Conservation (phyloP, 2,797 vertebrate genomes). For the Sebastes elongatus region DNA sequence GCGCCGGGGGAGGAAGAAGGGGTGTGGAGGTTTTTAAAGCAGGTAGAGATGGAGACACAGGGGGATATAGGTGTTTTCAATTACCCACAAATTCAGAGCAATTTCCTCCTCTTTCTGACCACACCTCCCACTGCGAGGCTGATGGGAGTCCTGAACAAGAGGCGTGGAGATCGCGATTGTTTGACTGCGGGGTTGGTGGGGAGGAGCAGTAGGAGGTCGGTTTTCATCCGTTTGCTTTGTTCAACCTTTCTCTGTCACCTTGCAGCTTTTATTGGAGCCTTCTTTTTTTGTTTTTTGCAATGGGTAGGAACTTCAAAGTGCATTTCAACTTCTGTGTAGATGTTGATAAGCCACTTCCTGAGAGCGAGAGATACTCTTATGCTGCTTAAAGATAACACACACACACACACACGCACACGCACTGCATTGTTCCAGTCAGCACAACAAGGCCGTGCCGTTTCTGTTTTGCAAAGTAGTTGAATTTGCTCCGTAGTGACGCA, state of each 20-base stretch:
- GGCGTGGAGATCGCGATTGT: conserved; percentile 74
- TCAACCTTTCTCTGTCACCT: conserved; percentile 79
- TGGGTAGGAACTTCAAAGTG: conserved; percentile 64
- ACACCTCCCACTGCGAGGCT: conserved; percentile 79
- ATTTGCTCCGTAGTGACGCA: conserved; percentile 21
- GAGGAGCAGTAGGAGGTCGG: conserved; percentile 59
- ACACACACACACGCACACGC: not conserved
- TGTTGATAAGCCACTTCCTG: conserved; percentile 70
- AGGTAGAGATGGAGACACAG: conserved; percentile 60
- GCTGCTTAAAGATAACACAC: conserved; percentile 45
- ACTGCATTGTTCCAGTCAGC: conserved; percentile 33
- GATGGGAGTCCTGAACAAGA: conserved; percentile 80
- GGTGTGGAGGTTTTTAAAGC: conserved; percentile 63
- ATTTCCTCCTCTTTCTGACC: conserved; percentile 82
- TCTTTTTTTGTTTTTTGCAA: conserved; percentile 8
- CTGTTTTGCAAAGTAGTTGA: conserved; percentile 35
- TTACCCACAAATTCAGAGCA: conserved; percentile 82
- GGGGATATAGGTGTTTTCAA: conserved; percentile 83
- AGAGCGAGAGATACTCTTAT: conserved; percentile 45
- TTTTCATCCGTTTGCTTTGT: conserved; percentile 64
- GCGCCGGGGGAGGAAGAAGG: conserved; percentile 49
- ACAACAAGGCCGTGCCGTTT: not conserved
- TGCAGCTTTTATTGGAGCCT: conserved; percentile 57
- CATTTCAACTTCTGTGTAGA: conserved; percentile 61
- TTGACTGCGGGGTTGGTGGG: conserved; percentile 66